Evolutionary conservation across 2,888 invertebrate genomes (phyloP), one percentile per base, ranked within the genome.

Genomic region (Rhaphigaster nebulosa): DNA sequence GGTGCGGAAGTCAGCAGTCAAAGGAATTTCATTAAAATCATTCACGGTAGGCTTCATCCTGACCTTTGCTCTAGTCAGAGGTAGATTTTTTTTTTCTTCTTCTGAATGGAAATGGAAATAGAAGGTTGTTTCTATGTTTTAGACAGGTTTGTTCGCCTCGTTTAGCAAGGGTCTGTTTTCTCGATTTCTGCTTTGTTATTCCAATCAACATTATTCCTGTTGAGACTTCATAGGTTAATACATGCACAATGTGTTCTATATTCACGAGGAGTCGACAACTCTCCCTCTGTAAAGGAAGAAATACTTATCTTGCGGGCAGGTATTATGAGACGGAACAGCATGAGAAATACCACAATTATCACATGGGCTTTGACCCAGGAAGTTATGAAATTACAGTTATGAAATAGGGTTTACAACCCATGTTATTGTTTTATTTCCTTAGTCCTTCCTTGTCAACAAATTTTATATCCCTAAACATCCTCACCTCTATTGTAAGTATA

Each of bases 21-120:
- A 76, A 76, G 70, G 70, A 76, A 76, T 38, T 76, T 76, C 34
- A 76, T 76, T 76, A 76, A 76, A 76, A 76, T 76, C 38, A 76
- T 76, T n/a, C 38, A 76, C 38, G 70, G 34, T 38, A 38, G 70
- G 70, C 70, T 38, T 76, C 34, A 38, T 76, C 23, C 70, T 20
- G 23, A 76, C 38, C 34, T 76, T 76, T 38, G 8, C 38, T 76
- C 20, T 38, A 76, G 70, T 38, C 70, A 20, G 70, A 20, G 23
- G 5, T 34, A 10, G 13, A n/a, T 29, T n/a, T 29, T 29, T 70
- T 76, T 76, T 23, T 12, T 38, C 26, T 34, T 38, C 26, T 23
- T 38, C 29, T 5, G 70, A 76, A 65, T 65, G 65, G 38, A 76
- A 76, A 34, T 38, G 70, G 38, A 76, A 76, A 76, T 38, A 34